Percentiles rank a stretch among this genome's conserved stretches.
Conservation (phyloP, 2,888 invertebrate genomes). For the Philereme vetulata region DNA sequence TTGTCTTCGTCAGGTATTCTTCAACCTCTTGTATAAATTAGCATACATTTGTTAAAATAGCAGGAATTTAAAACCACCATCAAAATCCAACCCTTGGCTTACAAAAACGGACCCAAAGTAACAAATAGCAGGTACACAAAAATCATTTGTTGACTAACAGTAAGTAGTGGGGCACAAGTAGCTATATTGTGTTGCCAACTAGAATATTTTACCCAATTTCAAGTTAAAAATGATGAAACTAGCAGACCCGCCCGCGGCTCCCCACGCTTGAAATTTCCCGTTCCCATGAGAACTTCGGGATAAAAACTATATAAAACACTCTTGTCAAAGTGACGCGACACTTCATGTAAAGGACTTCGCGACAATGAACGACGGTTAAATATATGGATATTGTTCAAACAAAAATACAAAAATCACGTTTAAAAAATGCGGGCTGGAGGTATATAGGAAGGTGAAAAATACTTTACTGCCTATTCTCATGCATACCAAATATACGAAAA, state of each 20-base stretch:
- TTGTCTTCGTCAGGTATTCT: neutral
- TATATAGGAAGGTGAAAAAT: no score
- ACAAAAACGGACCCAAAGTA: constrained; percentile 15
- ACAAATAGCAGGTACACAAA: constrained; percentile 27
- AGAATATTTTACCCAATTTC: constrained; percentile 3
- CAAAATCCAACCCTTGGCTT: constrained; percentile 9
- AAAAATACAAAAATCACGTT: no score
- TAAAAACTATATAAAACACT: no score
- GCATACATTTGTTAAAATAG: constrained; percentile 29
- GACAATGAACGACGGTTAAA: no score
- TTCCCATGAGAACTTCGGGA: no score
- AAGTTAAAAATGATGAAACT: neutral
- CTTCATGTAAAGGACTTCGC: no score
- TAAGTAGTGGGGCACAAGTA: constrained; percentile 12
- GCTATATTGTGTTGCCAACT: constrained; percentile 28
- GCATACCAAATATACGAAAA: no score
- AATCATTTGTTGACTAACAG: constrained; percentile 23
- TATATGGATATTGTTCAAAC: no score
- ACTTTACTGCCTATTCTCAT: no score
- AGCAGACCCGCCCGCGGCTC: neutral
- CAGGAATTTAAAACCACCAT: constrained; percentile 29
- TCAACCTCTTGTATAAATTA: constrained; percentile 19
- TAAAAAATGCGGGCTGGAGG: no score
- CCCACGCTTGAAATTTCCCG: no score
- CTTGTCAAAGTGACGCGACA: no score